Base-by-base conservation (phyloP, 1,140 invertebrate genomes). In the Drosophila mayri region DNA sequence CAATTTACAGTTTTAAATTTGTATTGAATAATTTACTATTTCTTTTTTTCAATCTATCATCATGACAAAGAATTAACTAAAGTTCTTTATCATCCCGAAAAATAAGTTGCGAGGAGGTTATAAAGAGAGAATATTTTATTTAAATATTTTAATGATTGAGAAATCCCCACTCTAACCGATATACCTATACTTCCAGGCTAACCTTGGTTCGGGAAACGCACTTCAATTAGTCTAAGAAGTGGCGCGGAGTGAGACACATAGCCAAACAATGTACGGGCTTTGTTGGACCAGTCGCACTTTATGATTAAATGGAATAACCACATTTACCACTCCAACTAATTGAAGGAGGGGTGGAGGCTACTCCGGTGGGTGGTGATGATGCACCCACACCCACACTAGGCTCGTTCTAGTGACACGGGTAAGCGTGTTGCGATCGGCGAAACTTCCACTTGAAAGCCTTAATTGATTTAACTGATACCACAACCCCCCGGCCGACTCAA, bases 231-330 rank as follows among this genome's bases (percentile, higher is more conserved):
- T 72, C 58, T 28, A 52, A 25, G 50, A 65, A 71, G 61, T 40
- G 43, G 32, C 55, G 63, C 43, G 66, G 40, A 35, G 18, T 79
- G 74, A 78, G 50, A 25, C 25, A 88, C 85, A 88, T 90, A 85
- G 85, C 85, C 70, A 70, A 79, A 76, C 85, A 75, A 81, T 90
- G 85, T 80, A 77, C 68, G 54, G 63, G 22, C 60, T 74, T 74
- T 66, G 37, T 58, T 82, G 70, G 65, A 71, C 70, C 74, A 75
- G 70, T 73, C 70, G 54, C 70, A 73, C 67, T 77, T 87, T 61
- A 68, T 90, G 80, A 88, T 88, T 88, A 90, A 90, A 85, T 90
- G 85, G 85, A 90, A 90, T 90, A 90, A 90, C 85, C 85, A 90
- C 85, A 85, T 81, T 90, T 90, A 81, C 77, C 85, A 90, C 85